Conservation (phyloP, 2,888 invertebrate genomes). For the Spialia ferax region DNA sequence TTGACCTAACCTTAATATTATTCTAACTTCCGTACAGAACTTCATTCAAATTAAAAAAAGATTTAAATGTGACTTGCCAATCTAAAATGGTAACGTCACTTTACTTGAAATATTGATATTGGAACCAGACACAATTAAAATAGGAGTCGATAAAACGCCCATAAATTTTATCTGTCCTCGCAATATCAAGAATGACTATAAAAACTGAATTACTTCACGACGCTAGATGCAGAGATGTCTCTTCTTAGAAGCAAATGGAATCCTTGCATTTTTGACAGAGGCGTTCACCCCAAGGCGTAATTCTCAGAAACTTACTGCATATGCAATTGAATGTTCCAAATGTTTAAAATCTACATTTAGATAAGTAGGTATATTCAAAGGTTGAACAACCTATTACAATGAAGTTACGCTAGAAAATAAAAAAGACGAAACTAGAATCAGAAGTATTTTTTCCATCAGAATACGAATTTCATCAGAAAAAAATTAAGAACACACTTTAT, state of each 20-base stretch:
- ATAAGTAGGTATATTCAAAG: not conserved
- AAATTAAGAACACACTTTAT: too few relatives aligned
- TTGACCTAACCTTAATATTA: too few relatives aligned
- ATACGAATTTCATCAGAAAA: too few relatives aligned
- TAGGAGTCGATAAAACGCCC: not conserved
- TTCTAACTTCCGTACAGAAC: too few relatives aligned
- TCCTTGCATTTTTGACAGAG: constrained; percentile 13
- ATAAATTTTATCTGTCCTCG: not conserved
- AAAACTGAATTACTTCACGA: not conserved
- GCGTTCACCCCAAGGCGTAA: constrained; percentile 9
- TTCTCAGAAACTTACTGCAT: constrained; percentile 10
- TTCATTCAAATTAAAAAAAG: too few relatives aligned
- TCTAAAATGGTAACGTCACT: too few relatives aligned
- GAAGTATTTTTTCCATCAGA: too few relatives aligned
- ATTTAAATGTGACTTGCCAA: too few relatives aligned
- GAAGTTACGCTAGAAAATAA: too few relatives aligned
- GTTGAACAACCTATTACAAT: too few relatives aligned
- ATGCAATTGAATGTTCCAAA: not conserved
- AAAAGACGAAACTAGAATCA: too few relatives aligned
- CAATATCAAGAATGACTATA: not conserved
- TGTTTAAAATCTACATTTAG: not conserved
- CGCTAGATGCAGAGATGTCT: not conserved
- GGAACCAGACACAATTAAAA: not conserved
- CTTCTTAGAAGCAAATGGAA: constrained; percentile 27
- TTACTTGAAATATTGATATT: too few relatives aligned